Base-by-base conservation (phyloP, 2,113 vertebrate genomes). In the Struthio camelus region DNA sequence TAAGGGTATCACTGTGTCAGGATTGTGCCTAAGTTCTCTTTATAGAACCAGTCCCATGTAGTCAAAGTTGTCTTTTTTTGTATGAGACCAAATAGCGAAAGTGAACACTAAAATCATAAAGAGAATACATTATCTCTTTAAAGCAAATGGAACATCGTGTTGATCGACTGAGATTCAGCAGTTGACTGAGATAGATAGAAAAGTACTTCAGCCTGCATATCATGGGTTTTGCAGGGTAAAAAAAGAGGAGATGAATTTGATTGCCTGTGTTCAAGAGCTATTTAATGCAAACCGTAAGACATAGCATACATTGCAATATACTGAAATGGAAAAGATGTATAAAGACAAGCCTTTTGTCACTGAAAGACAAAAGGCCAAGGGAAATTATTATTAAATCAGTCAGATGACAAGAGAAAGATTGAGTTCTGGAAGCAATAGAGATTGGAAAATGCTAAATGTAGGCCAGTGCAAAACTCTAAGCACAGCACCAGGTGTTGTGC, bases 331-430 rank as follows among this genome's bases (percentile, higher is more conserved):
- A 95, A 58, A 85, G 36, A 54, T 42, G 36, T 8, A n/a, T 34
- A 80, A 80, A 93, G 64, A 89, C 46, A 90, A 91, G 27, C 6
- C 22, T 28, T 7, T 80, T 86, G 48, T 11, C 64, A 80, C 44
- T 79, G 46, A 66, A 94, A 87, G 76, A 85, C 44, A 83, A 94
- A 96, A 95, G 89, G 36, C 50, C 48, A 91, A 88, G 85, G 27
- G 6, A 22, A 78, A 90, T 94, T 93, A 67, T 96, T 78, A 87
- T 92, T 86, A 94, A 90, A 50, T 84, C 53, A 72, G 14, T 71
- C 14, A 86, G 69, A 92, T 40, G 93, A 20, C 6, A 58, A 58
- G n/a, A 64, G 70, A 91, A 96, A 92, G n/a, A 94, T n/a, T 87
- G 85, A 61, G 42, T 84, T 78, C 48, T 90, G 59, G 18, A 96